phyloP scores from a whole-genome alignment of 2,797 vertebrate genomes.

The Setipinna tenuifilis region DNA sequence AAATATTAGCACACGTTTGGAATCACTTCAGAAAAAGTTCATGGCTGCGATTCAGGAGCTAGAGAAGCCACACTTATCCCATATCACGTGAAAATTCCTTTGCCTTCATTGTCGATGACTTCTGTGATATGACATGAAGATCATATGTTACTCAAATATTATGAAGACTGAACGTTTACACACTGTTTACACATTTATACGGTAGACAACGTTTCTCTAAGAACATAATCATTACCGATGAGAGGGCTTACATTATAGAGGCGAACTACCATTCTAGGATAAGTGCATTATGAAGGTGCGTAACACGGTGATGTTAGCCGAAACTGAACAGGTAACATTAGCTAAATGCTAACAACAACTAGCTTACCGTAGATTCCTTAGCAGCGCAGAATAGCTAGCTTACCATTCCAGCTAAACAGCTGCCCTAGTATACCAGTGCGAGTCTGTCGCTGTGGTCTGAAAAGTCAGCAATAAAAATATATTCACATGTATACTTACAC shows the following conservation, averaged over 20 bases:
- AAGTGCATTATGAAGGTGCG: background rate
- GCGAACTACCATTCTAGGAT: background rate
- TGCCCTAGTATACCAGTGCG: background rate
- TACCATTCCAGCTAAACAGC: background rate
- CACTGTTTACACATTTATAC: background rate
- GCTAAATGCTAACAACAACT: conserved; percentile 16
- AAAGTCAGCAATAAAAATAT: background rate
- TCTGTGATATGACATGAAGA: conserved; percentile 25
- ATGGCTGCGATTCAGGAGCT: background rate
- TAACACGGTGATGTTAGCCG: background rate
- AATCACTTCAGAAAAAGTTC: background rate
- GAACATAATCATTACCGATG: background rate
- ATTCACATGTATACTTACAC: background rate
- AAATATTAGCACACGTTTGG: background rate
- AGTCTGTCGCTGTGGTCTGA: background rate
- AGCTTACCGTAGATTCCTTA: background rate
- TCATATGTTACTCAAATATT: background rate
- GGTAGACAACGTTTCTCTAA: background rate
- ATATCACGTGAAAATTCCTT: conserved; percentile 48
- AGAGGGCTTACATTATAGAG: background rate
- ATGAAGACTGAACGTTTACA: background rate
- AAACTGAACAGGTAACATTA: conserved; percentile 17
- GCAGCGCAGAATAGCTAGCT: background rate
- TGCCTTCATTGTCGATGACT: conserved; percentile 43
- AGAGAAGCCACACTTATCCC: conserved; percentile 35